These are phyloP conservation scores for Caerostris extrusa DNA, from an alignment of 1,140 invertebrate genomes.

Conservation along the genomic window DNA sequence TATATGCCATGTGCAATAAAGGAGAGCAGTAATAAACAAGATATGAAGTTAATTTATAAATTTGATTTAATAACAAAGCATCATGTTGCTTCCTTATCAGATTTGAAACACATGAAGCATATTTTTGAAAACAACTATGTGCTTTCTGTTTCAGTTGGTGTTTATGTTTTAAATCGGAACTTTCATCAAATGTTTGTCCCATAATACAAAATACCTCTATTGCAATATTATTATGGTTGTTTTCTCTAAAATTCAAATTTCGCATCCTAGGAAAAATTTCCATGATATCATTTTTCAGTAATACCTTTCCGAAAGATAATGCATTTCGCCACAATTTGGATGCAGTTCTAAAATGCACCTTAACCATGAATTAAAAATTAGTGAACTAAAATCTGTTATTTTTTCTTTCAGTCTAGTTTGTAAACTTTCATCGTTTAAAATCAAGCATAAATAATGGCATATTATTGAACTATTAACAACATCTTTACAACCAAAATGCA, in stretches of 20 bases:
- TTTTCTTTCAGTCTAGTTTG: neutral
- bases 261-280: slow-evolving; percentile 35
- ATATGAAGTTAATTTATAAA: slow-evolving; percentile 51
- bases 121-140: slow-evolving; percentile 44
- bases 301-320: slow-evolving; percentile 7
- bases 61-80: neutral
- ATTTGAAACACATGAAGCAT: neutral
- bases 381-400: neutral
- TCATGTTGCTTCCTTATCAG: neutral
- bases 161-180: slow-evolving; percentile 3
- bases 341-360: slow-evolving; percentile 25
- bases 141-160: slow-evolving; percentile 1
- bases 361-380: slow-evolving; percentile 57
- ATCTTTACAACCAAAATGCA: slow-evolving; percentile 14
- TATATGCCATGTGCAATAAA: slow-evolving; percentile 30
- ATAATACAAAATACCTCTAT: slow-evolving; percentile 55
- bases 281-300: slow-evolving; percentile 3
- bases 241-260: neutral
- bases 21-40: slow-evolving; percentile 57
- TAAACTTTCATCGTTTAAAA: slow-evolving; percentile 19
- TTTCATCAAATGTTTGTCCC: slow-evolving; percentile 31
- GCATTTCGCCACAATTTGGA: neutral
- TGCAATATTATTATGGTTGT: neutral
- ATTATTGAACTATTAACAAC: neutral
- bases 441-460: slow-evolving; percentile 41